Evolutionary conservation across 2,113 vertebrate genomes (phyloP).

Genomic region (Carettochelys insculpta): DNA sequence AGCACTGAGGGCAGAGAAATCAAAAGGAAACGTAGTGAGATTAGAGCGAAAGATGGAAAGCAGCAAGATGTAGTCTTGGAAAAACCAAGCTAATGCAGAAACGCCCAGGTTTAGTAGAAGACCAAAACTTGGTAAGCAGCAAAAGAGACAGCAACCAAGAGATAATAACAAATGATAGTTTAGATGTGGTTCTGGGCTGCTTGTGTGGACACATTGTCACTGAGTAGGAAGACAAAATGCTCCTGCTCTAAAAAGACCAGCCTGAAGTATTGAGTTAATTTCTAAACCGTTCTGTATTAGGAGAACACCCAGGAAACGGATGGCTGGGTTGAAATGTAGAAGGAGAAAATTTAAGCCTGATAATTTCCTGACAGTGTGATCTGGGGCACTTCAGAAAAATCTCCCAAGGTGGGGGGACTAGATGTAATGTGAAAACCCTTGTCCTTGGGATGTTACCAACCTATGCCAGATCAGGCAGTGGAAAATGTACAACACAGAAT

Average conservation of each 20-base stretch:
- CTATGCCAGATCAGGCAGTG: not conserved
- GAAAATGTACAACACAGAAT: not conserved
- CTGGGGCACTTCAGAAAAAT: not conserved
- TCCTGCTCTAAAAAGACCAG: slow-evolving; percentile 10
- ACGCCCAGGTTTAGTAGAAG: not conserved
- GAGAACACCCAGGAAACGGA: not conserved
- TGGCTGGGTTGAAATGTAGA: not conserved
- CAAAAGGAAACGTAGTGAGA: not conserved
- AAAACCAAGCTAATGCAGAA: not conserved
- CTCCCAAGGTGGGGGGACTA: not conserved
- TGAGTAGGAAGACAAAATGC: not conserved
- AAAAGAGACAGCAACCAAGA: not conserved
- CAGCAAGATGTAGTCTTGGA: not conserved
- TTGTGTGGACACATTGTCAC: not conserved
- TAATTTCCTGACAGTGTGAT: not conserved
- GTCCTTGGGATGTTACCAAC: not conserved
- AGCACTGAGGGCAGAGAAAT: slow-evolving; percentile 22
- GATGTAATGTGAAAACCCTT: not conserved
- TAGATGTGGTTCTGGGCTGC: not conserved
- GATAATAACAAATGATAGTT: not conserved
- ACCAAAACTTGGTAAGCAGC: not conserved
- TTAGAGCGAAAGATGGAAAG: not conserved
- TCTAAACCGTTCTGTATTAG: not conserved
- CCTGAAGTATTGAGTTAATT: not conserved
- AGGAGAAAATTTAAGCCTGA: not conserved